A percentile compares a stretch with the other conserved stretches of the same genome.
These are phyloP conservation scores for Diploscapter pachys DNA, from an alignment of 1,140 invertebrate species.

Conservation along the genomic window DNA sequence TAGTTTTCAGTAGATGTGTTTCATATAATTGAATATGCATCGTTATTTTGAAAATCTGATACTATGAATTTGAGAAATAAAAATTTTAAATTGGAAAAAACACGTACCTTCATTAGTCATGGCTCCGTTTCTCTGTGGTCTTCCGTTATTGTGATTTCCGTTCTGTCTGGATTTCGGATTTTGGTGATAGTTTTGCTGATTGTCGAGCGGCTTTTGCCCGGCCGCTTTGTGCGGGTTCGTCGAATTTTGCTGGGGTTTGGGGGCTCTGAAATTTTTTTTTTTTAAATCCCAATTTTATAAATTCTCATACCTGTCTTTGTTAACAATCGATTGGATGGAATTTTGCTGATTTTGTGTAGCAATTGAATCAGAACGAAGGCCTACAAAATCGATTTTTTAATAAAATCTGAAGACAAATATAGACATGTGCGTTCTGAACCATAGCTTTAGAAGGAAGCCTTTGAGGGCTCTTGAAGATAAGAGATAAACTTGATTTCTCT, in stretches of 20 bases:
- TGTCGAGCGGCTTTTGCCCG: conserved; percentile 31
- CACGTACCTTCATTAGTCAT: neutral
- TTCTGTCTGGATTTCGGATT: too few species aligned
- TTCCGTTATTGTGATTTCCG: too few species aligned
- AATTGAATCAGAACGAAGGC: neutral
- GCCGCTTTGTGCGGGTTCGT: conserved; percentile 31
- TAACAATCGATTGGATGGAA: neutral
- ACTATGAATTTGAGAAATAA: too few species aligned
- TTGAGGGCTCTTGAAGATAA: neutral
- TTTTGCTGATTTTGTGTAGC: too few species aligned
- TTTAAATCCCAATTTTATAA: neutral
- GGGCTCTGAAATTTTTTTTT: neutral
- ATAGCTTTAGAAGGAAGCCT: neutral
- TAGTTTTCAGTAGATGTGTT: too few species aligned
- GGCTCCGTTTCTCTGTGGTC: neutral
- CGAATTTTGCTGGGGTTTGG: neutral
- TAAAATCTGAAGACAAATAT: neutral
- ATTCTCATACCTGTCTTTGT: neutral
- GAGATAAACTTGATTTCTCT: neutral
- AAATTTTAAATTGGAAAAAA: too few species aligned
- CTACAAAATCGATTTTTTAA: conserved; percentile 2
- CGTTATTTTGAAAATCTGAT: too few species aligned
- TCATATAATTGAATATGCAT: too few species aligned
- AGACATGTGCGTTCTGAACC: too few species aligned
- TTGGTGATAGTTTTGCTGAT: neutral